These are phyloP conservation scores for Drosophila navojoa DNA, from an alignment of 1,140 invertebrate genomes.

Conservation along the genomic window DNA sequence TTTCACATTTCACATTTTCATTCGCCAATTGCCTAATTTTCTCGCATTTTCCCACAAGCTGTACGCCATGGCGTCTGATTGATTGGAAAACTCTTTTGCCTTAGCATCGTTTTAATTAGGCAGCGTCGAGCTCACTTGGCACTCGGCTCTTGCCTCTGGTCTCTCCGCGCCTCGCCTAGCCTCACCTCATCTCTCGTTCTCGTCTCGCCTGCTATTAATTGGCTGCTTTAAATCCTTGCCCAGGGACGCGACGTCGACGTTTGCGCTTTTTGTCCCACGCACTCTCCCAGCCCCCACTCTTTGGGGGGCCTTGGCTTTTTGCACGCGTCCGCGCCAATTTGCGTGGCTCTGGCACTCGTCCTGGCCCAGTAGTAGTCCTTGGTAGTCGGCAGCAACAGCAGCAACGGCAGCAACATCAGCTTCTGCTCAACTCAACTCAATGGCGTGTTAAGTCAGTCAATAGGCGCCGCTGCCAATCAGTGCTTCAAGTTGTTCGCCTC, in stretches of 20 bases:
- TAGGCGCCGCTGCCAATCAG: conserved; percentile 80
- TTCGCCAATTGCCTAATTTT: conserved; percentile 79
- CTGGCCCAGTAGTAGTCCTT: conserved; percentile 19
- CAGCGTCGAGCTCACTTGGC: conserved; percentile 29
- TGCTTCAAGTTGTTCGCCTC: conserved; percentile 60
- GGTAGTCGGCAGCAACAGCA: conserved; percentile 4
- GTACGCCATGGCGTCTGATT: conserved; percentile 56
- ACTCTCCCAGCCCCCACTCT: not conserved
- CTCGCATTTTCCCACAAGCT: conserved; percentile 51
- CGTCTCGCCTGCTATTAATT: conserved; percentile 64
- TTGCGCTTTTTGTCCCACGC: conserved; percentile 47
- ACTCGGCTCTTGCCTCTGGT: not conserved
- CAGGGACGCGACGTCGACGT: conserved; percentile 24
- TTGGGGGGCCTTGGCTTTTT: conserved; percentile 32
- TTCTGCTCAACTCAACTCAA: conserved; percentile 58
- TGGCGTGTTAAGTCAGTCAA: conserved; percentile 82
- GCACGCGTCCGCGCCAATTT: conserved; percentile 63
- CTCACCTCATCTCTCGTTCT: not conserved
- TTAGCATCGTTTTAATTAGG: conserved; percentile 69
- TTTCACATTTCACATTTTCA: not conserved
- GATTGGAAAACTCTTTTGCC: conserved; percentile 67
- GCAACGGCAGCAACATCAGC: not conserved
- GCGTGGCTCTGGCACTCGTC: conserved; percentile 26
- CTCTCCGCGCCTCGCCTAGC: not conserved
- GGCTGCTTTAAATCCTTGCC: conserved; percentile 64